Base-by-base conservation (phyloP, 2,888 invertebrate species). In the Tyria jacobaeae region DNA sequence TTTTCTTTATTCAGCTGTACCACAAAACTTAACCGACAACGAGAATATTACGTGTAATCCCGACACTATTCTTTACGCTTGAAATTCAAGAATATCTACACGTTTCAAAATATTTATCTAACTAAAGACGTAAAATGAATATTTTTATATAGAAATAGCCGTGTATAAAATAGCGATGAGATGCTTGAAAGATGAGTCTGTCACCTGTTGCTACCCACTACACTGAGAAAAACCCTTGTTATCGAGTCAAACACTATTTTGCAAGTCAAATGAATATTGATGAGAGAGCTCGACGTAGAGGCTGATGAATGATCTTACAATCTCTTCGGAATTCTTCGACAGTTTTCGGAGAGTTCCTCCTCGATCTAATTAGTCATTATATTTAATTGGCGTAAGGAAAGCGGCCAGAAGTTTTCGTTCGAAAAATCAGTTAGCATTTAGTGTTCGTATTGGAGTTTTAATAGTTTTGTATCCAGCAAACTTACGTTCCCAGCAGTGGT, bases 181-280 rank as follows among this genome's bases (percentile, higher is more conserved):
- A 64, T 66, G 64, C 64, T 75, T 79, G 80, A 82, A 81, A 83
- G 84, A 81, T 81, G 78, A 80, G 75, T 60, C 57, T 76, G 75
- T 82, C 78, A 86, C 87, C 81, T 86, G 87, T 86, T 86, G 85
- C 84, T 61, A 47, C 41, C 34, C 53, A 56, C 65, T 65, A 66
- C 21, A 67, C 60, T 52, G 61, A 39, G 15, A 57, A 70, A 60
- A 64, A 64, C 73, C 73, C 75, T 75, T 60, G 62, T 75, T 73
- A 70, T 66, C 48, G 53, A 67, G 72, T 64, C 62, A 61, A 67
- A 62, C 67, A 68, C 69, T 70, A 75, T 74, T 70, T 74, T 73
- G 61, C 65, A 70, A 62, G 65, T 69, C 62, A 65, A 73, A 78
- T 79, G 75, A 79, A 83, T 84, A 83, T 80, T 78, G 76, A 84